These are phyloP conservation scores for Chaenodraco wilsoni DNA, from an alignment of 2,797 vertebrate genomes.

Conservation along the genomic window DNA sequence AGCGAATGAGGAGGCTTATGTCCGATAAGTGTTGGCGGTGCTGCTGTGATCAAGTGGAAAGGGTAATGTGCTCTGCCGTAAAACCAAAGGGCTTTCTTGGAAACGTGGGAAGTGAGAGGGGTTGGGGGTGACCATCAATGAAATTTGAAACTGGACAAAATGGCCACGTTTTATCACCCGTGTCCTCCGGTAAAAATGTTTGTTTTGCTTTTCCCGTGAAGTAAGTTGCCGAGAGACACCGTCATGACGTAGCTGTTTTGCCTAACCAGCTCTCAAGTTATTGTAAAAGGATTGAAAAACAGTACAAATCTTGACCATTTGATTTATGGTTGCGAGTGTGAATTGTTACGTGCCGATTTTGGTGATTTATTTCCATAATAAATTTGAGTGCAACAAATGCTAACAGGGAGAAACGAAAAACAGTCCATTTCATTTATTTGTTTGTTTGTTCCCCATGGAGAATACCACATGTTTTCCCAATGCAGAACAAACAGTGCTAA, in stretches of 20 bases:
- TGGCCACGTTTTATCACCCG: constrained; percentile 41
- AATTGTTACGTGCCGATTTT: constrained; percentile 41
- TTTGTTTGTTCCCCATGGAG: constrained; percentile 12
- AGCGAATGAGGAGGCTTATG: constrained; percentile 39
- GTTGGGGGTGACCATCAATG: constrained; percentile 12
- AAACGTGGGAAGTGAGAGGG: constrained; percentile 21
- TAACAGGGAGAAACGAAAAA: constrained; percentile 23
- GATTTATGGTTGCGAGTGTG: constrained; percentile 42
- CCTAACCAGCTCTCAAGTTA: constrained; percentile 8
- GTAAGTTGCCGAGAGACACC: constrained; percentile 30
- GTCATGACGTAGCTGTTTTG: constrained; percentile 32
- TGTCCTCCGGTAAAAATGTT: constrained; percentile 37
- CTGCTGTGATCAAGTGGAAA: constrained; percentile 51
- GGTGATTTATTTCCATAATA: constrained; percentile 41
- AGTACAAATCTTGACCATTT: constrained; percentile 31
- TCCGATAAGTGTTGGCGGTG: constrained; percentile 40
- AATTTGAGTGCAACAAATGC: constrained; percentile 22
- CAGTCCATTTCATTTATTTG: constrained; percentile 8
- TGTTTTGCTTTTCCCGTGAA: constrained; percentile 45
- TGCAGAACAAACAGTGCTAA: constrained; percentile 8
- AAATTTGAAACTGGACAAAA: constrained; percentile 47
- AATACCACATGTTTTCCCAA: constrained; percentile 27
- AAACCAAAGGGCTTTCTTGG: constrained; percentile 44
- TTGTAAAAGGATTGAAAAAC: constrained; percentile 21
- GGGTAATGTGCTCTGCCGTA: constrained; percentile 55